Percentiles rank a stretch among this genome's conserved stretches.
Evolutionary conservation across 2,113 vertebrate species (phyloP).

Genomic region (Ptilonorhynchus violaceus): DNA sequence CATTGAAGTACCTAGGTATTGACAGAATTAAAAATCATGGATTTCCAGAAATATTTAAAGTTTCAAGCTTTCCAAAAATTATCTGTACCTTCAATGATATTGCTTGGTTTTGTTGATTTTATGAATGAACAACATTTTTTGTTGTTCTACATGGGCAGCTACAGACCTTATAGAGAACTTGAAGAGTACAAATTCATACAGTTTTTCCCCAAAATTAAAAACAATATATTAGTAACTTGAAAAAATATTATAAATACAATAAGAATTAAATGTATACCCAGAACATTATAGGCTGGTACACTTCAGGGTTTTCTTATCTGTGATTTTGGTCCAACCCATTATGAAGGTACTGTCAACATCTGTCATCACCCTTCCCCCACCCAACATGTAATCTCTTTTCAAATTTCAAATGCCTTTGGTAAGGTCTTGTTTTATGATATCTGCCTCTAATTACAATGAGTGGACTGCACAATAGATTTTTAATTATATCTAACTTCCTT

Average conservation of each 20-base stretch:
- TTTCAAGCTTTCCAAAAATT: background rate
- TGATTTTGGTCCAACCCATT: background rate
- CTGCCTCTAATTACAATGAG: background rate
- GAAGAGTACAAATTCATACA: background rate
- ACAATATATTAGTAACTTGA: background rate
- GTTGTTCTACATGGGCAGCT: background rate
- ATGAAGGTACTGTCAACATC: background rate
- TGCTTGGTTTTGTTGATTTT: background rate
- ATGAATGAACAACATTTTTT: too few relatives aligned
- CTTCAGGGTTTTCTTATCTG: background rate
- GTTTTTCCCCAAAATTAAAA: background rate
- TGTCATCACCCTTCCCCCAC: rapidly evolving
- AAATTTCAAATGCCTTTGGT: background rate
- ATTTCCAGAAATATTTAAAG: background rate
- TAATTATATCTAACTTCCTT: background rate
- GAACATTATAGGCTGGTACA: rapidly evolving
- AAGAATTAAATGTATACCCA: background rate
- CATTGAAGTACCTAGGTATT: background rate
- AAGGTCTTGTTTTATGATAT: background rate
- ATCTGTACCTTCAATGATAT: background rate
- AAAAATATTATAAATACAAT: background rate
- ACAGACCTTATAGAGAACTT: background rate
- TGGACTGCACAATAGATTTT: background rate
- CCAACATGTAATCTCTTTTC: background rate
- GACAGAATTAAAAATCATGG: background rate